phyloP scores from a whole-genome alignment of 2,113 vertebrate genomes.

The Vombatus ursinus region DNA sequence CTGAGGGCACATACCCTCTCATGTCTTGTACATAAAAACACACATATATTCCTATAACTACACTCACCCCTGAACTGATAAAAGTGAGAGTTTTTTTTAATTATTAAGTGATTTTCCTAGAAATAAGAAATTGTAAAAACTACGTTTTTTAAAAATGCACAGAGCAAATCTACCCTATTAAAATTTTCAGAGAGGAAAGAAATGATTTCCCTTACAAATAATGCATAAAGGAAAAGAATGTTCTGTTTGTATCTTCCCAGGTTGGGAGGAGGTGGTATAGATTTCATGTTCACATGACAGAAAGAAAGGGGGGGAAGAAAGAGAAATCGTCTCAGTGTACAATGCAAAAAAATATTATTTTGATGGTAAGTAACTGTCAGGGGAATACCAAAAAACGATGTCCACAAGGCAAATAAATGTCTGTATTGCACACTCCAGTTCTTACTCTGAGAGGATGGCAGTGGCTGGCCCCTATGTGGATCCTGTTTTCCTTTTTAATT shows the following conservation, averaged over 20 bases:
- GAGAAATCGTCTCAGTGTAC: background rate
- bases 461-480: constrained; percentile 62
- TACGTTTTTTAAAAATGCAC: constrained; percentile 26
- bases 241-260: background rate
- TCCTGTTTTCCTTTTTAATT: constrained; percentile 79
- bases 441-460: constrained; percentile 64
- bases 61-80: background rate
- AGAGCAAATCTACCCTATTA: constrained; percentile 57
- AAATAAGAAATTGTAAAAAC: constrained; percentile 13
- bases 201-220: background rate
- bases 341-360: constrained; percentile 51
- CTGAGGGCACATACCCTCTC: background rate
- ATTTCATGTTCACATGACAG: background rate
- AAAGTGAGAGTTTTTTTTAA: constrained; percentile 6
- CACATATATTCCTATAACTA: constrained; percentile 2
- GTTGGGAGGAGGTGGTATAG: background rate
- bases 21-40: background rate
- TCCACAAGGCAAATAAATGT: constrained; percentile 73
- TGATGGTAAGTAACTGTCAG: constrained; percentile 54
- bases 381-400: constrained; percentile 66
- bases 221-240: background rate
- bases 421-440: constrained; percentile 36
- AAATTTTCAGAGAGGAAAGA: constrained; percentile 9
- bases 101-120: constrained; percentile 28
- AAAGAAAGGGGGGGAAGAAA: background rate